Base-by-base conservation (phyloP, 2,113 vertebrate genomes). In the Todiramphus saurophagus region DNA sequence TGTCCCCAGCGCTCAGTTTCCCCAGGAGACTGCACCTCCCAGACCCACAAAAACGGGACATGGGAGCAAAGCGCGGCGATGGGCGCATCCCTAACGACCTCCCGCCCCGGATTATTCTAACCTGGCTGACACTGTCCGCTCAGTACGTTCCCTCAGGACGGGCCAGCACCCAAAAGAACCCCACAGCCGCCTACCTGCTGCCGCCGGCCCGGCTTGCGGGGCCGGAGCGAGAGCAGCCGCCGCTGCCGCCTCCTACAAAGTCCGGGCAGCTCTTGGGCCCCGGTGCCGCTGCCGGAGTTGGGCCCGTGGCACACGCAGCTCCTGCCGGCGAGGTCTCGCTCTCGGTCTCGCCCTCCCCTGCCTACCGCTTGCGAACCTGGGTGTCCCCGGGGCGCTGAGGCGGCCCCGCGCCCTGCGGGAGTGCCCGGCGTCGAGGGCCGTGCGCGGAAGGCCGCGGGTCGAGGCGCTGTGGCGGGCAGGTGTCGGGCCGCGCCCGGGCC, bases 1-100 rank as follows among this genome's bases (percentile, higher is more conserved):
- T 6, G 27, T 5, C 43, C 31, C 13, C 46, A 31, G 44, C 50
- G 17, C 28, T 12, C 33, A 0, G n/a, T 7, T 44, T 18, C 74
- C 33, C 18, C 76, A 17, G 28, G 15, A 37, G 55, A 24, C 39
- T n/a, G 6, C 46, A 9, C 63, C 44, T 55, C 48, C 11, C 43
- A 7, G 21, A 20, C 24, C 19, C 23, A 5, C 21, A 50, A 24
- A 50, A 13, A n/a, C 8, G 11, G 37, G 28, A 25, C 21, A 13
- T 7, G 14, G 11, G 27, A 30, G 13, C 62, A 1, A n/a, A 39
- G 14, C 1, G 11, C 20, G 11, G 7, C 18, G 10, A 10, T 0
- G 2, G 10, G 33, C 4, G 21, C 69, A 5, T 21, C 21, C 17
- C 41, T 2, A 2, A 5, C 10, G 17, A 9, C 35, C 17, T 8